Conservation (phyloP, 1,140 invertebrate genomes). For the Platyscapa corneri region DNA sequence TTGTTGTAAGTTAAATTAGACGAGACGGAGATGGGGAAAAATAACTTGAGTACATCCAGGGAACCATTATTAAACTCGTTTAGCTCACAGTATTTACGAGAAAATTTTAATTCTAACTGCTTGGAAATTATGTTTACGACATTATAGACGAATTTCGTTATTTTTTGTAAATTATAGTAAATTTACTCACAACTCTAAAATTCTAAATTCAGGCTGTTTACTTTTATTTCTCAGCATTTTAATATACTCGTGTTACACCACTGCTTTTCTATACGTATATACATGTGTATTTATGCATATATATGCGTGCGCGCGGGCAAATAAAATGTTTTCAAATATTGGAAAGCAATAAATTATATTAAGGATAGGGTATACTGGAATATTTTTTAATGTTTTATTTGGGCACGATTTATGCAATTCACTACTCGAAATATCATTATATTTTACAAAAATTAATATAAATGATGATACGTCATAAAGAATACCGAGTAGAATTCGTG, state of each 20-base stretch:
- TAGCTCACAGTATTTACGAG: neutral
- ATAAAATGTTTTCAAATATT: neutral
- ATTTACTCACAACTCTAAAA: neutral
- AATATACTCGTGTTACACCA: neutral
- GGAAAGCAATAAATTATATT: neutral
- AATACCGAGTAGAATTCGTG: neutral
- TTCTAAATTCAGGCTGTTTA: neutral
- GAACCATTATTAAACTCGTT: neutral
- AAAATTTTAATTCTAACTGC: neutral
- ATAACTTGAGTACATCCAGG: neutral
- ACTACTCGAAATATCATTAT: neutral
- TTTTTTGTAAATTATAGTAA: neutral
- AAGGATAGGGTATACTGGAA: neutral
- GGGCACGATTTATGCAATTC: neutral
- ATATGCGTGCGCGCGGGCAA: no score
- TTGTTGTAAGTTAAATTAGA: neutral
- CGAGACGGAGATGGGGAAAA: neutral
- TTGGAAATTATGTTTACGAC: neutral
- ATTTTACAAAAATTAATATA: neutral
- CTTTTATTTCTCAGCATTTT: neutral
- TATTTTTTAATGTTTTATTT: neutral
- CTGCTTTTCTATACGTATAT: neutral
- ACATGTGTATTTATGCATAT: no score
- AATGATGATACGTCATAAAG: neutral
- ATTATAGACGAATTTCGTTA: neutral